These are phyloP conservation scores for Porites lobata DNA, from an alignment of 92 coral and sea anemone genomes.

Conservation along the genomic window DNA sequence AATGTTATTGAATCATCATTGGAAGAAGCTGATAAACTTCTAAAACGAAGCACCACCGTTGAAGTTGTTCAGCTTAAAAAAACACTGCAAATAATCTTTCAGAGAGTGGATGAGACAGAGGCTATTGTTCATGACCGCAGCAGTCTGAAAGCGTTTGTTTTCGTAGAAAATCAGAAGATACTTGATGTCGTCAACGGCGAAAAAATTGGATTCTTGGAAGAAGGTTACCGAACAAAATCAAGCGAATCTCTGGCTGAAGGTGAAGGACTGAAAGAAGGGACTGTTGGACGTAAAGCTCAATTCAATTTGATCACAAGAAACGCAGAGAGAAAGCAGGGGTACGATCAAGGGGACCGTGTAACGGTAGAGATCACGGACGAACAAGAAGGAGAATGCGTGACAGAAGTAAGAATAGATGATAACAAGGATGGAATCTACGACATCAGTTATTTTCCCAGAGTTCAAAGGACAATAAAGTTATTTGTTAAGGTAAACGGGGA, in stretches of 20 bases:
- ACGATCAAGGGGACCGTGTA: background rate
- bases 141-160: background rate
- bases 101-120: background rate
- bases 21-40: background rate
- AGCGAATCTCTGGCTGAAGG: background rate
- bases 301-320: slow-evolving; percentile 5
- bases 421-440: background rate
- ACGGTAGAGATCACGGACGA: background rate
- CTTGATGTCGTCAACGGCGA: background rate
- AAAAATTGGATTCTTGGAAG: background rate
- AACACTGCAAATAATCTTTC: background rate
- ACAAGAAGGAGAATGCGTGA: background rate
- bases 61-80: background rate
- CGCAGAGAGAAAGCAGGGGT: background rate
- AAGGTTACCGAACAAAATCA: background rate
- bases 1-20: background rate
- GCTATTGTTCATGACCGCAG: background rate
- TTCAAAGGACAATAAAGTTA: background rate
- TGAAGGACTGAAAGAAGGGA: background rate
- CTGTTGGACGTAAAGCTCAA: background rate
- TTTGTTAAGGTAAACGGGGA: background rate
- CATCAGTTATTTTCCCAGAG: background rate
- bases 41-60: background rate
- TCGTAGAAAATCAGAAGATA: background rate
- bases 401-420: background rate